Evolutionary conservation across 2,888 invertebrate genomes (phyloP).

Genomic region (Endomychus coccineus): DNA sequence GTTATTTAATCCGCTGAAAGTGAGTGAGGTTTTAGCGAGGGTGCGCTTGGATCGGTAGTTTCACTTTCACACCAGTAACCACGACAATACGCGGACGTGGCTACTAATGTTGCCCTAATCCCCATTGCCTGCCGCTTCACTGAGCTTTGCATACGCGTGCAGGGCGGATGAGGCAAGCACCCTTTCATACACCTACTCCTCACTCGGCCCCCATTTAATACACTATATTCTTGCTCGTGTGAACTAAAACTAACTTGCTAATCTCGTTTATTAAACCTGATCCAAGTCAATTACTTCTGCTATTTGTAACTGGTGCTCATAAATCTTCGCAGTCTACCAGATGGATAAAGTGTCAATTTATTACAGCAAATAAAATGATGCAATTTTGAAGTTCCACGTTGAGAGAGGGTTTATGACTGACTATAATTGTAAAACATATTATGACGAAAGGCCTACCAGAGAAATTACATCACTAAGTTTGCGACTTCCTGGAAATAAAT

Average conservation of each 20-base stretch:
- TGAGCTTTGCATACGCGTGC: constrained; percentile 28
- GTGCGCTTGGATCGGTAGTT: constrained; percentile 32
- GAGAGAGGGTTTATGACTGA: no score
- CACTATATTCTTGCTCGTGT: constrained; percentile 27
- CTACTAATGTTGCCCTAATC: constrained; percentile 40
- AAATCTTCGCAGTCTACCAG: no score
- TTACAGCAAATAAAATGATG: no score
- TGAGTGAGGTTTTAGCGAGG: constrained; percentile 21
- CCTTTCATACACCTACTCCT: constrained; percentile 20
- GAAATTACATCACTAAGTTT: no score
- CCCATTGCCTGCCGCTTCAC: constrained; percentile 30
- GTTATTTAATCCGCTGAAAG: constrained; percentile 32
- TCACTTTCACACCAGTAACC: constrained; percentile 48
- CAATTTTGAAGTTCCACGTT: no score
- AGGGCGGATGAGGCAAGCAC: not conserved
- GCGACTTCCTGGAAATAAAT: no score
- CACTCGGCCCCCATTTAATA: constrained; percentile 26
- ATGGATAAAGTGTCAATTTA: no score
- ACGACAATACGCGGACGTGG: constrained; percentile 42
- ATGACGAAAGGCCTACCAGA: no score
- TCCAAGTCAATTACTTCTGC: constrained; percentile 31
- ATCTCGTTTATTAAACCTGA: constrained; percentile 34
- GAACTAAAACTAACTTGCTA: constrained; percentile 30
- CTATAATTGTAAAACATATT: no score
- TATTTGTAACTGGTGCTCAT: constrained; percentile 13